Conservation (phyloP, 2,888 invertebrate species). For the Pandemis corylana region DNA sequence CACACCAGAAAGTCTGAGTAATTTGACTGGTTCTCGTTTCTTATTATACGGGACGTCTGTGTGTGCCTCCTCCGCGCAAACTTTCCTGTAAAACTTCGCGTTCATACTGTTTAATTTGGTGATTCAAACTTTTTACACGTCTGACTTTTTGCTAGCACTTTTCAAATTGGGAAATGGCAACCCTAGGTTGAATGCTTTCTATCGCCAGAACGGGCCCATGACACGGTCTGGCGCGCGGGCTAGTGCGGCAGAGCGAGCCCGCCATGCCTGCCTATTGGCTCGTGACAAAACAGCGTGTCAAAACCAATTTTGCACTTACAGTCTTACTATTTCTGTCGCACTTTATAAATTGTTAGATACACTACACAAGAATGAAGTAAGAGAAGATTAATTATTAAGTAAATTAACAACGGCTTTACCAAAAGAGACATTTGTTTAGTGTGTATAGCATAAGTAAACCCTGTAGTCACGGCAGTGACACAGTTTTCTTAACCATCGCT, state of each 20-base stretch:
- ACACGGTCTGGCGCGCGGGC: constrained; percentile 64
- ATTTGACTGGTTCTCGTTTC: too few relatives aligned
- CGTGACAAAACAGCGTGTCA: background rate
- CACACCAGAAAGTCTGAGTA: too few relatives aligned
- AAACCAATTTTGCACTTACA: background rate
- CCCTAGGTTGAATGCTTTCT: constrained; percentile 52
- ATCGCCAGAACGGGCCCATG: constrained; percentile 60
- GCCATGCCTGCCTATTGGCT: background rate
- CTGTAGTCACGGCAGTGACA: background rate
- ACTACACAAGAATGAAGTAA: too few relatives aligned
- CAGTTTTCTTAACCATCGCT: background rate
- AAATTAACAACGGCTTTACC: too few relatives aligned
- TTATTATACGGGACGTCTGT: too few relatives aligned
- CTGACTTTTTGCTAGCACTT: background rate
- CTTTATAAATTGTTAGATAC: background rate
- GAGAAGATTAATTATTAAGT: too few relatives aligned
- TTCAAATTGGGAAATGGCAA: background rate
- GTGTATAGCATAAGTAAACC: too few relatives aligned
- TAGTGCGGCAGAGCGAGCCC: background rate
- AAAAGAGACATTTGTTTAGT: too few relatives aligned
- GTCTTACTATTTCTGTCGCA: background rate
- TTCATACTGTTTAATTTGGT: too few relatives aligned
- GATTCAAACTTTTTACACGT: too few relatives aligned
- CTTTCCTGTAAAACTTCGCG: too few relatives aligned
- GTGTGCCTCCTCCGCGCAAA: too few relatives aligned